Conservation (phyloP, 2,113 vertebrate genomes). For the Psittacula cyanocephala region DNA sequence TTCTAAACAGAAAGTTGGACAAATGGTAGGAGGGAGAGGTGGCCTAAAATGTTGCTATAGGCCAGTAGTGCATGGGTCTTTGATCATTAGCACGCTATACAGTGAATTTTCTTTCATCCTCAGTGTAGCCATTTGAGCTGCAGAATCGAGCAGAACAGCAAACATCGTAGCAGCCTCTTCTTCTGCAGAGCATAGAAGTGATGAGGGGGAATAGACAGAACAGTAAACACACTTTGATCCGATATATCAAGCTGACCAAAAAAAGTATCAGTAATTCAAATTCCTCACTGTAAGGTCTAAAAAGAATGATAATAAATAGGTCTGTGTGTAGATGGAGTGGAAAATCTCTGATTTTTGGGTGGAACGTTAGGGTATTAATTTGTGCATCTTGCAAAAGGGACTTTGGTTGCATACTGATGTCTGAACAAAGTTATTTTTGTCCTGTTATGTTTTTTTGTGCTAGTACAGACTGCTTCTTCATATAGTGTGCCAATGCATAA, state of each 20-base stretch:
- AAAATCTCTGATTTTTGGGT: not conserved
- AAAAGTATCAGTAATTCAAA: not conserved
- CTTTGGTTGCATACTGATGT: conserved; percentile 36
- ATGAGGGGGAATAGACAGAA: not conserved
- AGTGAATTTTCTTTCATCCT: conserved; percentile 4
- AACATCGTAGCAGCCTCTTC: not conserved
- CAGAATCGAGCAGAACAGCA: not conserved
- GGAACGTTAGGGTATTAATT: not conserved
- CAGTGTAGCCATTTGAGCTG: not conserved
- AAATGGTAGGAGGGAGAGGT: not conserved
- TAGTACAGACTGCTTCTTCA: conserved; percentile 2
- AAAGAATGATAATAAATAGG: not conserved
- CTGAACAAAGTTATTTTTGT: conserved; percentile 59
- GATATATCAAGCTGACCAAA: not conserved
- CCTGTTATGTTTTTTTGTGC: conserved; percentile 10
- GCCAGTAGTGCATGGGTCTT: not conserved
- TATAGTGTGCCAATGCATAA: not conserved
- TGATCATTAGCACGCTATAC: not conserved
- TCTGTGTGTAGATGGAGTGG: not conserved
- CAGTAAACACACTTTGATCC: not conserved
- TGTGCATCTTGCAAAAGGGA: not conserved
- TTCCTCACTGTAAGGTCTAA: not conserved
- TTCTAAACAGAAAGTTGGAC: not conserved
- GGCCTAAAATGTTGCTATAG: not conserved
- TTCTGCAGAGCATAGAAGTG: not conserved